phyloP scores from a whole-genome alignment of 2,797 vertebrate species.

The Poeciliopsis infans region DNA sequence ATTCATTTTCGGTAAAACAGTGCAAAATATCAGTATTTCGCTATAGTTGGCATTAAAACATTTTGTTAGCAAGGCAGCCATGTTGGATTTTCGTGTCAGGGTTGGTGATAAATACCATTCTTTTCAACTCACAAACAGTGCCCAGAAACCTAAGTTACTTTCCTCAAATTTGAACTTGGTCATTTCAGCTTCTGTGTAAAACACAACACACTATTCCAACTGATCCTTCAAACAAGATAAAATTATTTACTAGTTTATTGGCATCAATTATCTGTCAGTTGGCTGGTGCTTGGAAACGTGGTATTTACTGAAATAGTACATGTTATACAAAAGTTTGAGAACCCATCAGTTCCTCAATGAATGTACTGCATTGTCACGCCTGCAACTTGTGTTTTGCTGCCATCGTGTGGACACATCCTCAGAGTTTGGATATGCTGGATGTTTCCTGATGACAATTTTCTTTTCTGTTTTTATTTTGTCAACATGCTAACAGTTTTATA shows the following conservation, averaged over 20 bases:
- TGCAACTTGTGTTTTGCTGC: conserved; percentile 48
- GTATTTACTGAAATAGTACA: background rate
- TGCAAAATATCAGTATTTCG: background rate
- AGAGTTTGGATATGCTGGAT: background rate
- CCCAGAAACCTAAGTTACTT: background rate
- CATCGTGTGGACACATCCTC: conserved; percentile 66
- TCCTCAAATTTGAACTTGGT: background rate
- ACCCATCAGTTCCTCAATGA: background rate
- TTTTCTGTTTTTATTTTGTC: background rate
- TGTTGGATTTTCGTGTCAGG: background rate
- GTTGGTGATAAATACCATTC: too few species aligned
- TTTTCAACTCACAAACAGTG: background rate
- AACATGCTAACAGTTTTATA: background rate
- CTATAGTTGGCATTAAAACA: background rate
- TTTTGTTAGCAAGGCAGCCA: background rate
- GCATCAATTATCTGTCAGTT: background rate
- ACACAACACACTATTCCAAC: background rate
- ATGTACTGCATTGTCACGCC: background rate
- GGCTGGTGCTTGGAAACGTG: background rate
- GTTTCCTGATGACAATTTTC: background rate
- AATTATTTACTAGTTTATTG: background rate
- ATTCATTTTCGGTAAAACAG: background rate
- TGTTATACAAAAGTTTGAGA: background rate
- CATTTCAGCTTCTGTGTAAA: background rate
- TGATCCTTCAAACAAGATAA: background rate